Conservation (phyloP, 1,140 invertebrate species). For the Dreissena polymorpha region DNA sequence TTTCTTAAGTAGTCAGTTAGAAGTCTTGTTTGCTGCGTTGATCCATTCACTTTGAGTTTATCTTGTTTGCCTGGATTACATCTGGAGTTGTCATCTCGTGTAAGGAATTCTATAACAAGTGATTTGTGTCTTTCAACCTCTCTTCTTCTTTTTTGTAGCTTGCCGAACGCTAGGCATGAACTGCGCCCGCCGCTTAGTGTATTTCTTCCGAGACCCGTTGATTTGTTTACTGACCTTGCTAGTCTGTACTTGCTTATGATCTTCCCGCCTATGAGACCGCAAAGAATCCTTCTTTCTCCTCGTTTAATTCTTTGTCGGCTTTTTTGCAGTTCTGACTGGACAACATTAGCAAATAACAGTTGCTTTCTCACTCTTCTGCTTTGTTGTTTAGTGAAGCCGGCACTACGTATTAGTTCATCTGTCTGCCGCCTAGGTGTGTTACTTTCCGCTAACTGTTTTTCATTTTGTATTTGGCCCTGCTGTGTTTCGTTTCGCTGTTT, state of each 20-base stretch:
- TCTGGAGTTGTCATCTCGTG: conserved; percentile 57
- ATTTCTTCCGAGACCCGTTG: conserved; percentile 14
- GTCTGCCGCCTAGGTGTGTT: conserved; percentile 4
- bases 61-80: conserved; percentile 51
- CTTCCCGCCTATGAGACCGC: conserved; percentile 30
- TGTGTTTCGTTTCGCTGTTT: background rate
- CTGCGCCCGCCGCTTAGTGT: background rate
- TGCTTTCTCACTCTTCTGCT: conserved; percentile 34
- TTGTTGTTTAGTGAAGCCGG: background rate
- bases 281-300: conserved; percentile 5
- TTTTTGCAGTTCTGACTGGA: conserved; percentile 18
- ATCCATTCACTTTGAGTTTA: conserved; percentile 8
- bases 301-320: background rate
- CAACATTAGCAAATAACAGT: conserved; percentile 41
- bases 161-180: background rate
- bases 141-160: background rate
- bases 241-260: conserved; percentile 38
- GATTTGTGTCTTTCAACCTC: conserved; percentile 13
- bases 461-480: background rate
- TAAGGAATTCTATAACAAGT: conserved; percentile 45
- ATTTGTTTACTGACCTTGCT: background rate
- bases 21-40: conserved; percentile 46
- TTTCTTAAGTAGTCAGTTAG: conserved; percentile 58
- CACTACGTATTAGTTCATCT: background rate
- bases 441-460: background rate